Base-by-base conservation (phyloP, 2,797 vertebrate species). In the Pipistrellus nathusii region DNA sequence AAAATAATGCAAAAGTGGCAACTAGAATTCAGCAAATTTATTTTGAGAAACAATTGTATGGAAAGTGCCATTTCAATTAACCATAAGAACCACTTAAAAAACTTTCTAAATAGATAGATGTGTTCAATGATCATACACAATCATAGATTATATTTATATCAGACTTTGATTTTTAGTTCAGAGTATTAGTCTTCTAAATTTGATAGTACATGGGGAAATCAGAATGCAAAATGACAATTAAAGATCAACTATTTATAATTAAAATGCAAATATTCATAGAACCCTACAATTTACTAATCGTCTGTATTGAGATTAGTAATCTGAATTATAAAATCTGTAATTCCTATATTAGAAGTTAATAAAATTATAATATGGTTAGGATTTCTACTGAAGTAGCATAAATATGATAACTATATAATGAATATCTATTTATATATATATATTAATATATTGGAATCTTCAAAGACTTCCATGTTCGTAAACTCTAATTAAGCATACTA, bases 251-350 rank as follows among this genome's bases (percentile, higher is more conserved):
- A 76, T 78, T 96, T 96, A 30, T 10, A 83, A 44, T 96, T 93
- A 93, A 95, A 77, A 86, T 44, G 44, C 93, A 88, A 44, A 93
- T 81, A 90, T 75, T 6, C 46, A 90, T 44, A 80, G 32, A 55
- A 55, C 10, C 92, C 30, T 25, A 17, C 80, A 27, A 91, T 23
- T 44, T 5, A 78, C 77, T 81, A 91, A 78, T 35, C 72, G 55
- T 20, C 6, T 78, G 1, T 68, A 83, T 48, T 30, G 78, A 66
- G 15, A 95, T 46, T 84, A 92, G 6, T 18, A 64, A 73, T 64
- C 2, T 13, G 11, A 81, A 93, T 84, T 80, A 89, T 30, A 78
- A 80, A 93, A 48, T 86, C 21, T 57, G 2, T 68, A 87, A 86
- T 80, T 91, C 84, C 27, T 12, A 62, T 32, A 44, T 69, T 78